A percentile compares a stretch with the other conserved stretches of the same genome.
These are phyloP conservation scores for Trichonephila inaurata DNA, from an alignment of 1,140 invertebrate species.

Conservation along the genomic window DNA sequence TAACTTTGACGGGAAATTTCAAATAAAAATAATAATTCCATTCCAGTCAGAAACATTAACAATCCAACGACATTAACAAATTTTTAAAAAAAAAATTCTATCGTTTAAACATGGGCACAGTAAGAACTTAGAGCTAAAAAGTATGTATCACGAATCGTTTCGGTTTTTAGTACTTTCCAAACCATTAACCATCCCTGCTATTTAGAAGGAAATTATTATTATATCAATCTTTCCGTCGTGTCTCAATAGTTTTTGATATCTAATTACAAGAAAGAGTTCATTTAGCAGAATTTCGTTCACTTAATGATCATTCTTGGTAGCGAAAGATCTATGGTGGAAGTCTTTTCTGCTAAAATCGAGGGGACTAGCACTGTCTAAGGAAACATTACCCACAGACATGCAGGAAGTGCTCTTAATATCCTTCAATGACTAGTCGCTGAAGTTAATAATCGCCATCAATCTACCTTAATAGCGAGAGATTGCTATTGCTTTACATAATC, in stretches of 20 bases:
- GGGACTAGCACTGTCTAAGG: not conserved
- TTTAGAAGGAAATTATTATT: constrained; percentile 4
- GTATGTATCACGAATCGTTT: no score
- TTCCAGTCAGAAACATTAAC: no score
- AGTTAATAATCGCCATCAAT: constrained; percentile 74
- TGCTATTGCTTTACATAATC: constrained; percentile 75
- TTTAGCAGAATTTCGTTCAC: not conserved
- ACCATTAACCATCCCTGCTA: not conserved
- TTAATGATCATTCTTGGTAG: constrained; percentile 10
- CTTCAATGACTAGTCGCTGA: constrained; percentile 37
- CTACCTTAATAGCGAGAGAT: constrained; percentile 66
- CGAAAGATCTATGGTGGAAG: not conserved
- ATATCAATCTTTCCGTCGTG: not conserved
- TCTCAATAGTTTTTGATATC: constrained; percentile 17
- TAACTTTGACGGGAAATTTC: no score
- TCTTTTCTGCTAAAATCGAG: not conserved
- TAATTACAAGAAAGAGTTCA: not conserved
- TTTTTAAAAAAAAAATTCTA: no score
- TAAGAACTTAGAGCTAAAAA: no score
- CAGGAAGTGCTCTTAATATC: constrained; percentile 15
- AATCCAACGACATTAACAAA: no score
- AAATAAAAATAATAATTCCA: no score
- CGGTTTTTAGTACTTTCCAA: not conserved
- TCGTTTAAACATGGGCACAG: no score
- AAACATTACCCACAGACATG: not conserved